These are phyloP conservation scores for Perccottus glenii DNA, from an alignment of 2,113 vertebrate genomes.

Conservation along the genomic window DNA sequence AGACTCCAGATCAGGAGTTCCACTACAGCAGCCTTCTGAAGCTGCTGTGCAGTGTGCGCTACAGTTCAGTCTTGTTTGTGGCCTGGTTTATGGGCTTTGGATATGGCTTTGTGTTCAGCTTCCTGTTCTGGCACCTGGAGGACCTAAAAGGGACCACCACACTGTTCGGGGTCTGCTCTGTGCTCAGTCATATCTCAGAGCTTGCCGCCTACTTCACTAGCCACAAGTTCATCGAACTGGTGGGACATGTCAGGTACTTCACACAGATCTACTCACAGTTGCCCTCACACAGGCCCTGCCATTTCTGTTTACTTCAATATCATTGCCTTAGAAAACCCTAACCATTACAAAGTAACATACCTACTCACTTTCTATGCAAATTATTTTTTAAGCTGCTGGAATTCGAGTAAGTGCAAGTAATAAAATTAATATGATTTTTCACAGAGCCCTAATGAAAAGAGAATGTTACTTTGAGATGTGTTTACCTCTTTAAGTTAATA, in stretches of 20 bases:
- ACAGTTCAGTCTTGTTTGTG: slow-evolving; percentile 92
- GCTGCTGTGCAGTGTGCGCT: slow-evolving; percentile 91
- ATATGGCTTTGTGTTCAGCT: slow-evolving; percentile 97
- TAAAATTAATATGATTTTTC: too few relatives aligned
- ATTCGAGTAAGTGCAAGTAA: too few relatives aligned
- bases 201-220: slow-evolving; percentile 96
- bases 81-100: slow-evolving; percentile 99
- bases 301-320: too few relatives aligned
- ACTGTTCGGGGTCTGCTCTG: slow-evolving; percentile 94
- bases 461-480: too few relatives aligned
- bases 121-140: slow-evolving; percentile 97
- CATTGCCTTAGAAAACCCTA: too few relatives aligned
- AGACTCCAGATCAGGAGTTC: slow-evolving; percentile 76
- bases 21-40: slow-evolving; percentile 87
- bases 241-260: slow-evolving; percentile 97
- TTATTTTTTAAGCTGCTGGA: too few relatives aligned
- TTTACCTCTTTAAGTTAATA: too few relatives aligned
- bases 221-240: slow-evolving; percentile 95
- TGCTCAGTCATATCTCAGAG: slow-evolving; percentile 93
- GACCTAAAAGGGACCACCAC: slow-evolving; percentile 94
- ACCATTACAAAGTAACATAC: too few relatives aligned
- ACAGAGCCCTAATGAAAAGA: too few relatives aligned
- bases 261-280: not conserved
- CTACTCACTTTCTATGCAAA: too few relatives aligned
- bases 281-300: not conserved